phyloP scores from a whole-genome alignment of 2,113 vertebrate genomes.

The Caracal caracal region DNA sequence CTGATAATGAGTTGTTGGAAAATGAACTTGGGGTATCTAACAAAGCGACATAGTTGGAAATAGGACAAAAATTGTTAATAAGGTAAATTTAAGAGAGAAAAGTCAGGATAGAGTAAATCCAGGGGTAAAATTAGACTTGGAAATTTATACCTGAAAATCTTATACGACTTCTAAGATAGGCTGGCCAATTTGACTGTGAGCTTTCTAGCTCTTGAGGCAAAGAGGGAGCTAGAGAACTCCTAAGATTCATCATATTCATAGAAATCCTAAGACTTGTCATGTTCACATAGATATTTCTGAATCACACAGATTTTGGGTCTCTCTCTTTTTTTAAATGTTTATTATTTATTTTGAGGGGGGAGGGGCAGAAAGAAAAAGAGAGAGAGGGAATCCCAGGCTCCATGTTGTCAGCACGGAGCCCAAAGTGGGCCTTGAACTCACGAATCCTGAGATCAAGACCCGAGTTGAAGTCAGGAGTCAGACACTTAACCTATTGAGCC shows the following conservation, averaged over 20 bases:
- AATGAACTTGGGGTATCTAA: not conserved
- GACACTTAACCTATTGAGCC: no score
- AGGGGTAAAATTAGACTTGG: not conserved
- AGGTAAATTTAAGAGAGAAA: constrained; percentile 13
- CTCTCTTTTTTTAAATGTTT: not conserved
- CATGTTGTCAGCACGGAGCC: no score
- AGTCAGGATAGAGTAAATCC: not conserved
- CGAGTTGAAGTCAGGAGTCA: no score
- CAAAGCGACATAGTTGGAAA: not conserved
- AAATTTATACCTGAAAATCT: not conserved
- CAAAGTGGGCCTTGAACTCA: no score
- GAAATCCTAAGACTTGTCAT: not conserved
- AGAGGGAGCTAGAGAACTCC: not conserved
- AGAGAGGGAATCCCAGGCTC: no score
- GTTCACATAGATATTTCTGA: not conserved
- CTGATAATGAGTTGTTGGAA: not conserved
- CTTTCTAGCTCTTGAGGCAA: not conserved
- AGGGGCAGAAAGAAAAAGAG: no score
- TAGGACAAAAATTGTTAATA: not conserved
- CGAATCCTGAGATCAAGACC: no score
- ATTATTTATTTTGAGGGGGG: no score
- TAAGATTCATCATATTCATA: not conserved
- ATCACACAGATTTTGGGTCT: not conserved
- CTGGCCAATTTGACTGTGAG: not conserved
- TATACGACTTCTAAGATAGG: not conserved